Evolutionary conservation across 2,888 invertebrate species (phyloP), one percentile per base, ranked within the genome.

Genomic region (Nephrocerus scutellatus): DNA sequence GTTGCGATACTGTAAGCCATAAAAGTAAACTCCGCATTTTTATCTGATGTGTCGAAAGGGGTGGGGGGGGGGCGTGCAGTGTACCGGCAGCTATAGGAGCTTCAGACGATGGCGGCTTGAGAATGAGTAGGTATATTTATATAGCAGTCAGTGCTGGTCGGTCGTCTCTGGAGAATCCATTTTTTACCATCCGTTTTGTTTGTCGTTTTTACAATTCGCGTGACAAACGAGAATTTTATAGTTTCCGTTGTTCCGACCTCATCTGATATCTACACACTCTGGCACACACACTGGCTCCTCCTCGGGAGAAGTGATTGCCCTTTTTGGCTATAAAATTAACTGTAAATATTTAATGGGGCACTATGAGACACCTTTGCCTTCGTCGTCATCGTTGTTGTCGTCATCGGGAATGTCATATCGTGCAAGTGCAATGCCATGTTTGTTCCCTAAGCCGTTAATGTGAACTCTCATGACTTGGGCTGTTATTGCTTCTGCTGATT

Each of bases 271-370:
- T n/a, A n/a, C n/a, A n/a, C n/a, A n/a, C n/a, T n/a, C n/a, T n/a
- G n/a, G n/a, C n/a, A n/a, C n/a, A n/a, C n/a, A n/a, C n/a, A n/a
- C n/a, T n/a, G n/a, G n/a, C n/a, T n/a, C n/a, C n/a, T n/a, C n/a
- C n/a, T n/a, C n/a, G n/a, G n/a, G 46, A 50, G 55, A 61, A 60
- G 63, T 62, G 66, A 65, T 63, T 65, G 66, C 60, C 62, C 66
- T 59, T 55, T 55, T 53, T 46, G 51, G 52, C 55, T 50, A 62
- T 65, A 65, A 63, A 65, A 63, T 60, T 57, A 63, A 66, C 60
- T 62, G 63, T 66, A 65, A 66, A 64, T 66, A 63, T 66, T 64
- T 64, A 66, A 66, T 65, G 62, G n/a, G n/a, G n/a, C n/a, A n/a
- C n/a, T n/a, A n/a, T n/a, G n/a, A n/a, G n/a, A n/a, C n/a, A n/a